These are phyloP conservation scores for Drosophila mulleri DNA, from an alignment of 2,888 invertebrate species.

Conservation along the genomic window DNA sequence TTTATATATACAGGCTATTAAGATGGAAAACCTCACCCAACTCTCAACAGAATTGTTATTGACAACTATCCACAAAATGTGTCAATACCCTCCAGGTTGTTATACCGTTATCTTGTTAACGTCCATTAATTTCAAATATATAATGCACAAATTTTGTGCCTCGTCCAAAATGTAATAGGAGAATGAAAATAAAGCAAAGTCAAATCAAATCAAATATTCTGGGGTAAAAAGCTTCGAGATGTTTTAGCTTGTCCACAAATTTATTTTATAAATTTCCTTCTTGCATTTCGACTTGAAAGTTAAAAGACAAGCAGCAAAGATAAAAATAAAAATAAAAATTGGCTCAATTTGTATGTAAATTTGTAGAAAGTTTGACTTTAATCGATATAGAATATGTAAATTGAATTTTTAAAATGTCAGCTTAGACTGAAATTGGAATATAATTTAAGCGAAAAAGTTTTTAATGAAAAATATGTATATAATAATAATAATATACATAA, in stretches of 20 bases:
- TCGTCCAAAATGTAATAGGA: not conserved
- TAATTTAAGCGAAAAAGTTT: not conserved
- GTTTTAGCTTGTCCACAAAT: constrained; percentile 6
- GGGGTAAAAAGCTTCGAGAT: constrained; percentile 41
- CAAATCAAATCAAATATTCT: constrained; percentile 4
- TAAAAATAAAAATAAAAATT: not conserved
- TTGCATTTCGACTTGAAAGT: not conserved
- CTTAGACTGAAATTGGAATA: not conserved
- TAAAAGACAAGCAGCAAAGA: not conserved
- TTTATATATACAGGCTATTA: constrained; percentile 22
- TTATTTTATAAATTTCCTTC: not conserved
- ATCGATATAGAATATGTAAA: constrained; percentile 20
- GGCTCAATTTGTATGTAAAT: constrained; percentile 37
- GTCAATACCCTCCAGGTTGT: constrained; percentile 5
- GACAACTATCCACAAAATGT: constrained; percentile 13
- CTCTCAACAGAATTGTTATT: constrained; percentile 21
- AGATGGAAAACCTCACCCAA: constrained; percentile 22
- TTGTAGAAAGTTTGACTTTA: constrained; percentile 24
- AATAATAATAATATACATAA: no score
- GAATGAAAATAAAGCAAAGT: constrained; percentile 12
- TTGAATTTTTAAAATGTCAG: constrained; percentile 13
- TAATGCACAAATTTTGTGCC: constrained; percentile 12
- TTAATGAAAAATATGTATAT: no score
- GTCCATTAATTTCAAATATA: constrained; percentile 22
- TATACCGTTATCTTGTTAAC: constrained; percentile 12